Base-by-base conservation (phyloP, 1,140 invertebrate genomes). In the Ericerus pela region DNA sequence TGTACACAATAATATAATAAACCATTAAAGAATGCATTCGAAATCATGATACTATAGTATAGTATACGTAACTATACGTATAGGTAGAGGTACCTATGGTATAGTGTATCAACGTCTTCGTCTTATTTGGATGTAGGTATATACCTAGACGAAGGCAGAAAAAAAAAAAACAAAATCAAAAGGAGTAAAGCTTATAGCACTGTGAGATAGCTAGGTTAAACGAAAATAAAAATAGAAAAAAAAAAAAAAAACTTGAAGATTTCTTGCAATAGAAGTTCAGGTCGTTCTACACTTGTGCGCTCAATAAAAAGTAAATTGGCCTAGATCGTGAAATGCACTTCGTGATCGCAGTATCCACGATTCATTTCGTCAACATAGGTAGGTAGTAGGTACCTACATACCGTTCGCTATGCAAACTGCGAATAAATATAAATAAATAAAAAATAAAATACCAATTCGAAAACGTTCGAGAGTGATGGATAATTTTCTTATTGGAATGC, bases 241-340 rank as follows among this genome's bases (percentile, higher is more conserved):
- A n/a, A n/a, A n/a, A n/a, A n/a, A n/a, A n/a, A n/a, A n/a, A n/a
- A n/a, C n/a, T n/a, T 47, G 41, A 47, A 47, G 41, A 24, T 47
- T 24, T 47, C 20, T 47, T 24, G 41, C 26, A 47, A 47, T 47
- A 24, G 41, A 24, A 47, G 41, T 47, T 24, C 26, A 2, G 37
- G n/a, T n/a, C 4, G 41, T 47, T 47, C 41, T 47, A 47, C 41
- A 47, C 41, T 47, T 47, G 41, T 47, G 41, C 41, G 20, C 26
- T 47, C 41, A 47, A 47, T 47, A 47, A 47, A 47, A 47, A 47
- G 41, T 47, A 47, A 47, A 47, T 47, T 47, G 41, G 41, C 41
- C 41, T 47, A 47, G 41, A 47, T 47, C 41, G 41, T 47, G 41
- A 47, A 47, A 24, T 47, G 41, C 41, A 24, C 41, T 47, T 47